Conservation (phyloP, 2,888 invertebrate species). For the Cheilosia urbana region DNA sequence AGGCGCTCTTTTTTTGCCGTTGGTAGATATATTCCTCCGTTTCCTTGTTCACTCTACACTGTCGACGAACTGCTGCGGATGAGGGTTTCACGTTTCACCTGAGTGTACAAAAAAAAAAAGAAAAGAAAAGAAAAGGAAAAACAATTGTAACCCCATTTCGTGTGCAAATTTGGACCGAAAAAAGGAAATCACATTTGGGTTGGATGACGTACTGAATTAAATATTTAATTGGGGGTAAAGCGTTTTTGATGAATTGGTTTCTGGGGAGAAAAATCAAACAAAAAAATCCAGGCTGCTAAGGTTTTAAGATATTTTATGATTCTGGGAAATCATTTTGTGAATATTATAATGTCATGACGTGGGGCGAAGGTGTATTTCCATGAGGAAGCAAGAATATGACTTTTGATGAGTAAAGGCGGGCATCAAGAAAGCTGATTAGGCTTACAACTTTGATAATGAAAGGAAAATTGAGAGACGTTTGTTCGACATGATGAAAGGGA, state of each 20-base stretch:
- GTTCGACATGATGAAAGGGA: too few species aligned
- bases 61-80: background rate
- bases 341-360: too few species aligned
- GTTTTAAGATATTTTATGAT: too few species aligned
- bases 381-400: too few species aligned
- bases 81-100: conserved; percentile 9
- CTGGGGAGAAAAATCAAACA: background rate
- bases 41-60: background rate
- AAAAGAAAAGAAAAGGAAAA: background rate
- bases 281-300: too few species aligned
- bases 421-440: too few species aligned
- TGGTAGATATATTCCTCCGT: background rate
- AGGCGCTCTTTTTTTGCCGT: background rate
- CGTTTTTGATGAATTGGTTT: conserved; percentile 63
- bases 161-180: conserved; percentile 27
- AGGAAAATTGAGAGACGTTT: too few species aligned
- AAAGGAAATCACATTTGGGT: conserved; percentile 49
- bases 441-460: too few species aligned
- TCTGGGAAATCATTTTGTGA: too few species aligned
- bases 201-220: conserved; percentile 55
- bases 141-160: conserved; percentile 21
- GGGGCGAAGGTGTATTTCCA: too few species aligned
- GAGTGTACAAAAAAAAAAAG: background rate
- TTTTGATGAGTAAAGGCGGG: too few species aligned
- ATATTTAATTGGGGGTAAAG: conserved; percentile 66